phyloP scores from a whole-genome alignment of 2,797 vertebrate species.

The Gallirallus australis region DNA sequence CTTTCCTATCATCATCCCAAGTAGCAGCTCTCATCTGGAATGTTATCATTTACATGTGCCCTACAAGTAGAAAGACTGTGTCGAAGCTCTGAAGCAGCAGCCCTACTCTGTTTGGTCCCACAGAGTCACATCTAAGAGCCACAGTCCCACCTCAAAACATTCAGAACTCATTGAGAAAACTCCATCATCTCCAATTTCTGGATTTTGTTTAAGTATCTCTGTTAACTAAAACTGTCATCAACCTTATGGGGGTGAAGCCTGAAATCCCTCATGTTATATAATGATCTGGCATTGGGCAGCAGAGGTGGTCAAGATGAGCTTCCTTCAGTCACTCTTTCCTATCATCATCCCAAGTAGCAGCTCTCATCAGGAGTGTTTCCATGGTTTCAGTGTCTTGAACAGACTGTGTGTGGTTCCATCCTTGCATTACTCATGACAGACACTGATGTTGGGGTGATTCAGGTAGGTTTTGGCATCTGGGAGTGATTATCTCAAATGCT shows the following conservation, averaged over 20 bases:
- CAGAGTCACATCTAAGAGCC: not conserved
- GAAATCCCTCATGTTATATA: not conserved
- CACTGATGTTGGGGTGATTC: constrained; percentile 29
- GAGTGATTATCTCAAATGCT: not conserved
- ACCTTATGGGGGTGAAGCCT: not conserved
- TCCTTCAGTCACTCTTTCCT: not conserved
- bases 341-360: constrained; percentile 5
- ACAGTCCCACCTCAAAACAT: fast-evolving
- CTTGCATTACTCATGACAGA: constrained; percentile 53
- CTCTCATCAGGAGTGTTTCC: constrained; percentile 4
- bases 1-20: too few species aligned
- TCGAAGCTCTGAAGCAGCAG: too few species aligned
- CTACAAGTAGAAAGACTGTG: too few species aligned
- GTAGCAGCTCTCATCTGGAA: too few species aligned
- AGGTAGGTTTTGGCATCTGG: constrained; percentile 15
- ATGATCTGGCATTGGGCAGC: not conserved
- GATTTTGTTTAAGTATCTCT: not conserved
- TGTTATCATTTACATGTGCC: too few species aligned
- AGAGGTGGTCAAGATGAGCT: not conserved
- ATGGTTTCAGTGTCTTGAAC: constrained; percentile 41
- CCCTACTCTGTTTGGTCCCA: not conserved
- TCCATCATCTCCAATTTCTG: not conserved
- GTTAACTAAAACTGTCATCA: not conserved
- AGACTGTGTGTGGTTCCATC: constrained; percentile 50
- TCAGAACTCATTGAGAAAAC: not conserved